phyloP scores from a whole-genome alignment of 2,888 invertebrate genomes.

The Macropis europaea region DNA sequence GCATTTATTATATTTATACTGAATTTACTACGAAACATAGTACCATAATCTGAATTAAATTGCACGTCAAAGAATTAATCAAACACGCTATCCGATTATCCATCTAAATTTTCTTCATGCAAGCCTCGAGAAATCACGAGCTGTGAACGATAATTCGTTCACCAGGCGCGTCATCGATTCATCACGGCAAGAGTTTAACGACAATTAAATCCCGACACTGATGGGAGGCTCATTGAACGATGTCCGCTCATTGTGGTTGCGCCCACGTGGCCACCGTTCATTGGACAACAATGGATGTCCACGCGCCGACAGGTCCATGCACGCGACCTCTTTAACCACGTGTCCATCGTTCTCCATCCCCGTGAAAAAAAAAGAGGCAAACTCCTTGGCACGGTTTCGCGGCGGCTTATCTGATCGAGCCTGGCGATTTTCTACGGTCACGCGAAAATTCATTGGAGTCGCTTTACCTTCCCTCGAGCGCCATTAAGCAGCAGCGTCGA shows the following conservation, averaged over 20 bases:
- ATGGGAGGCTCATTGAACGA: slow-evolving; percentile 51
- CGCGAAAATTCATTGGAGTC: background rate
- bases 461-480: no score
- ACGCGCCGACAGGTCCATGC: no score
- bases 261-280: slow-evolving; percentile 44
- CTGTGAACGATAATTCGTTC: background rate
- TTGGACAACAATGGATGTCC: slow-evolving; percentile 31
- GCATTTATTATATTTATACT: no score
- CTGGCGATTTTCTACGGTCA: background rate
- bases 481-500: no score
- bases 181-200: slow-evolving; percentile 24
- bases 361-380: slow-evolving; percentile 20
- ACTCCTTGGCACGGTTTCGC: slow-evolving; percentile 12
- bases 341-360: slow-evolving; percentile 17
- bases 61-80: no score
- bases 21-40: no score
- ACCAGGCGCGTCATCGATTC: slow-evolving; percentile 17
- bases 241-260: slow-evolving; percentile 27
- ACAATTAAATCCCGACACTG: slow-evolving; percentile 53
- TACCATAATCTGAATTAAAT: no score
- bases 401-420: no score
- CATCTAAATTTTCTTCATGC: no score
- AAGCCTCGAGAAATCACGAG: slow-evolving; percentile 2
- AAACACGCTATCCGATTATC: no score
- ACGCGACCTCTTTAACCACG: slow-evolving; percentile 46